A percentile compares a stretch with the other conserved stretches of the same genome.
phyloP scores from a whole-genome alignment of 2,888 invertebrate genomes.

The Therioaphis trifolii region DNA sequence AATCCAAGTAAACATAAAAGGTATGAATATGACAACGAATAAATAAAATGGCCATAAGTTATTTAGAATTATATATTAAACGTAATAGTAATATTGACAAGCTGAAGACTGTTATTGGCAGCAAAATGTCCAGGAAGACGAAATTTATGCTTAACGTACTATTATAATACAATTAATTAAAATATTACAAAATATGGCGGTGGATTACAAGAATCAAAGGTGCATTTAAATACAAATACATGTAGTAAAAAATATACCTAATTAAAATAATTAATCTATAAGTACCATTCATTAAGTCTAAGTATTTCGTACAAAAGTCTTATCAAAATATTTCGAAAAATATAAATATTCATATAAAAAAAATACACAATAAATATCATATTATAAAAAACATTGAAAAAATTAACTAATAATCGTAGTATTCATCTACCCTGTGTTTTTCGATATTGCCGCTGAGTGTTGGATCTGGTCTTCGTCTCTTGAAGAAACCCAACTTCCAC shows the following conservation, averaged over 20 bases:
- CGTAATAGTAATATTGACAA: not conserved
- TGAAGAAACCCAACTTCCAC: conserved; percentile 93
- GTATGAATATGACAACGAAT: too few species aligned
- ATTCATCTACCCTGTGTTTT: conserved; percentile 79
- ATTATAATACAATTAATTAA: not conserved
- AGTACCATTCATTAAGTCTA: conserved; percentile 42
- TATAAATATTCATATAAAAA: conserved; percentile 6
- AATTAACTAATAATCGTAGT: conserved; percentile 67
- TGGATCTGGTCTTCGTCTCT: conserved; percentile 84
- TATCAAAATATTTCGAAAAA: conserved; percentile 33
- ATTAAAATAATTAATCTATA: conserved; percentile 21
- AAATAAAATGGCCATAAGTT: too few species aligned
- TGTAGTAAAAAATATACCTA: conserved; percentile 35
- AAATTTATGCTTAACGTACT: not conserved
- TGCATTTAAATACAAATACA: not conserved
- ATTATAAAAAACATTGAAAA: not conserved
- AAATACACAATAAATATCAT: not conserved
- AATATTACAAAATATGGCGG: not conserved
- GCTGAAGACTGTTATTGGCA: not conserved
- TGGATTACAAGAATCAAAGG: not conserved
- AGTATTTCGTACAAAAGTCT: conserved; percentile 49
- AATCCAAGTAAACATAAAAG: too few species aligned
- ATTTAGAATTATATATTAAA: not conserved
- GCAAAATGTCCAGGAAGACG: not conserved
- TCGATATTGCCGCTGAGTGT: conserved; percentile 84